Evolutionary conservation across 2,113 vertebrate species (phyloP).

Genomic region (Ptilorrhoa leucosticta): DNA sequence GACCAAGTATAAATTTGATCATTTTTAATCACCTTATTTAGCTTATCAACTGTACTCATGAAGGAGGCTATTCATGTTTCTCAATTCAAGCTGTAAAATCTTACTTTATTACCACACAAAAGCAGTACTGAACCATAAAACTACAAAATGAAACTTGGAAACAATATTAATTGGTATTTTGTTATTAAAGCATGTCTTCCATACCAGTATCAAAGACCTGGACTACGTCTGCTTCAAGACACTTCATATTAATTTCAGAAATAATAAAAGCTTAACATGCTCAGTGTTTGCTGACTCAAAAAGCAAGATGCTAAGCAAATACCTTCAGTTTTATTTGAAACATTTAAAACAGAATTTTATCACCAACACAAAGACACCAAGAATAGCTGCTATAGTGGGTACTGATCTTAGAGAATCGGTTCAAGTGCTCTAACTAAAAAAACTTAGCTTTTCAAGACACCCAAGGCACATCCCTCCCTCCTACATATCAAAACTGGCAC

Average conservation of each 20-base stretch:
- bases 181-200: slow-evolving; percentile 1
- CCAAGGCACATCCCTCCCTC: background rate
- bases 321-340: background rate
- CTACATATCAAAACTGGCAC: background rate
- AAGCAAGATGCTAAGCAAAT: background rate
- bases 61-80: background rate
- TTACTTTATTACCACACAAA: slow-evolving; percentile 9
- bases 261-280: background rate
- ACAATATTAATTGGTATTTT: slow-evolving; percentile 40
- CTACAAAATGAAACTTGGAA: slow-evolving; percentile 18
- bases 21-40: slow-evolving; percentile 22
- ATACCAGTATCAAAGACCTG: background rate
- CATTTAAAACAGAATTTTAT: background rate
- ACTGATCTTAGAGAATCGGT: background rate
- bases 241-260: background rate
- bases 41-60: background rate
- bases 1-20: background rate
- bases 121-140: slow-evolving; percentile 19
- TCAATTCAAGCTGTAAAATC: background rate
- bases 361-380: background rate
- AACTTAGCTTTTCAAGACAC: background rate
- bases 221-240: background rate
- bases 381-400: background rate
- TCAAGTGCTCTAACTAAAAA: background rate
- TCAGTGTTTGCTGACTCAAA: background rate